Base-by-base conservation (phyloP, 1,140 invertebrate genomes). In the Paralvinella palmiformis region DNA sequence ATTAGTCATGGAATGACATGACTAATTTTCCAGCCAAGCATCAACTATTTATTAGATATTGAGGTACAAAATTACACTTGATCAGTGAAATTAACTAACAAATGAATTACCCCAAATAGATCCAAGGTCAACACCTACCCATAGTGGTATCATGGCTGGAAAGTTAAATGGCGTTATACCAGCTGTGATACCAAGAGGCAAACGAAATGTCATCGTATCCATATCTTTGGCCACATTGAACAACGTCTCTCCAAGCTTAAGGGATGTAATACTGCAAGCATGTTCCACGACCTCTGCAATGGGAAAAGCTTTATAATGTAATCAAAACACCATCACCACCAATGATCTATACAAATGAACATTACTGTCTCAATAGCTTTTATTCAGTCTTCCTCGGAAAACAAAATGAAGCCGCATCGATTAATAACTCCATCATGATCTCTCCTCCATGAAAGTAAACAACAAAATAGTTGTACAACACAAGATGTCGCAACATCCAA, bases 131-230 rank as follows among this genome's bases (percentile, higher is more conserved):
- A 24, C 33, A 69, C 74, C 71, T 73, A 85, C 84, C 96, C 97
- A 99, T 1, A 99, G 83, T 0, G 97, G 97, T 73, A 99, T 97
- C 97, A 99, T 99, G 37, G 96, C 96, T 0, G 97, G 96, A 80
- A 99, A 99, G 81, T 85, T 84, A 70, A 80, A 85, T 55, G 83
- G 84, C 36, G 91, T 90, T 72, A 96, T 93, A 41, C 92, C 93
- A 68, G 89, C 90, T 62, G 89, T 85, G 20, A 96, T 91, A 53
- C 94, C 94, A 1, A 97, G 81, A 0, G 96, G 95, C 29, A 92
- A 76, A 69, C 92, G 88, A 75, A 93, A 92, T 0, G 92, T 94
- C 64, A 79, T 75, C 13, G 80, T 83, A 64, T 85, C 84, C 81
- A 85, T 84, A 73, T 98, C 94, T 65, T 89, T 94, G 0, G 93